phyloP scores from a whole-genome alignment of 1,140 invertebrate species.

The Maconellicoccus hirsutus region DNA sequence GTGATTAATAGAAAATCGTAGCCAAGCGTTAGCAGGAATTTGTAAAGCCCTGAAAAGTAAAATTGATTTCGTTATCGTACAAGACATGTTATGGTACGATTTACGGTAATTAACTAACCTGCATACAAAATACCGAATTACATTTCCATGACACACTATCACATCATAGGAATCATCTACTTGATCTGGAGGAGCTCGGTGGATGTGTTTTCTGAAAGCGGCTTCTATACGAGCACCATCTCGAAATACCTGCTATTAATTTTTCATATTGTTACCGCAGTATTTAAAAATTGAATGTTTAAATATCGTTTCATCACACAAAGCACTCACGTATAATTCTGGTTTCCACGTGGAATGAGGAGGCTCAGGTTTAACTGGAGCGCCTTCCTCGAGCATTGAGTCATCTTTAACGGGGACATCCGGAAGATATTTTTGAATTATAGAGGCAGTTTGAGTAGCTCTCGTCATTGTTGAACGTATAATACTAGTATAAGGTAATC shows the following conservation, averaged over 20 bases:
- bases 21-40: constrained; percentile 92
- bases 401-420: constrained; percentile 47
- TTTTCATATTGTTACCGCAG: not conserved
- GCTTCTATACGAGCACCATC: constrained; percentile 96
- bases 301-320: too few species aligned
- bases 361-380: constrained; percentile 89
- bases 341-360: constrained; percentile 74
- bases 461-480: constrained; percentile 86
- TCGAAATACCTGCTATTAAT: constrained; percentile 72
- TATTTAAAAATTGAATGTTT: not conserved
- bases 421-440: constrained; percentile 29
- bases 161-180: constrained; percentile 78
- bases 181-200: constrained; percentile 72
- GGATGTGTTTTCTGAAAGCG: constrained; percentile 86
- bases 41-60: constrained; percentile 73
- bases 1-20: constrained; percentile 80
- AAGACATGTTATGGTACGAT: not conserved
- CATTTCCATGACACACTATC: constrained; percentile 95
- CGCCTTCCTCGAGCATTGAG: constrained; percentile 80
- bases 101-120: constrained; percentile 47
- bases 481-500: constrained; percentile 63
- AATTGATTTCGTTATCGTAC: constrained; percentile 23
- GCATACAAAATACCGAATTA: constrained; percentile 95
- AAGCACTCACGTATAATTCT: constrained; percentile 60
- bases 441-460: constrained; percentile 40